Conservation (phyloP, 2,113 vertebrate species). For the Felis chaus region DNA sequence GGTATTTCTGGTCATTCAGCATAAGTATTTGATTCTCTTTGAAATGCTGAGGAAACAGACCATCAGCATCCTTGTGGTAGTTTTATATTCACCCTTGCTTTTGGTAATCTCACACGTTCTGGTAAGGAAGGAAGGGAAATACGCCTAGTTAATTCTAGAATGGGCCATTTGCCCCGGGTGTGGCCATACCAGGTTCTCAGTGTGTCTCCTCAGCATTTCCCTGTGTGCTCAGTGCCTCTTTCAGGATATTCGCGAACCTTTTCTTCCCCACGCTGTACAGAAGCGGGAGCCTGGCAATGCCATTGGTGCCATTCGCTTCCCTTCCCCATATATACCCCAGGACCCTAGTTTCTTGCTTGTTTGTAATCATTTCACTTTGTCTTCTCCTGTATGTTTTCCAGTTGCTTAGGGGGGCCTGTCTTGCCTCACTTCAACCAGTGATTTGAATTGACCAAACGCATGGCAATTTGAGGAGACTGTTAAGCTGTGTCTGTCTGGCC, state of each 20-base stretch:
- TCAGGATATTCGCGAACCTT: neutral
- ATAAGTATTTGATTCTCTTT: slow-evolving; percentile 39
- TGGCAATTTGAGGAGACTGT: neutral
- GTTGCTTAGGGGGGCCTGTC: neutral
- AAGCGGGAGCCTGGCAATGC: neutral
- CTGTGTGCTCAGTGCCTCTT: neutral
- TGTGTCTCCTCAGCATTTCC: neutral
- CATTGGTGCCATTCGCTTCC: neutral
- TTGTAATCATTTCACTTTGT: neutral
- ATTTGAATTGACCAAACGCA: neutral
- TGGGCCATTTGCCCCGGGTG: neutral
- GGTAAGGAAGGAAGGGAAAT: slow-evolving; percentile 29
- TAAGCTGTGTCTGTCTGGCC: neutral
- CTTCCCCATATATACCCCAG: neutral
- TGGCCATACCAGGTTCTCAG: neutral
- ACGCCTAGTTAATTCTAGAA: slow-evolving; percentile 33
- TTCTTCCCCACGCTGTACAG: neutral
- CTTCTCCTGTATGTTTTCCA: neutral
- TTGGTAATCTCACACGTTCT: slow-evolving; percentile 45
- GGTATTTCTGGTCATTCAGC: slow-evolving; percentile 43
- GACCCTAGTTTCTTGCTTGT: neutral
- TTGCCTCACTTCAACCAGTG: neutral
- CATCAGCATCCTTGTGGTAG: neutral
- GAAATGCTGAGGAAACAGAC: neutral
- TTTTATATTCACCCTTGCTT: neutral